Evolutionary conservation across 2,888 invertebrate genomes (phyloP).

Genomic region (Neocrepidodera transversa): DNA sequence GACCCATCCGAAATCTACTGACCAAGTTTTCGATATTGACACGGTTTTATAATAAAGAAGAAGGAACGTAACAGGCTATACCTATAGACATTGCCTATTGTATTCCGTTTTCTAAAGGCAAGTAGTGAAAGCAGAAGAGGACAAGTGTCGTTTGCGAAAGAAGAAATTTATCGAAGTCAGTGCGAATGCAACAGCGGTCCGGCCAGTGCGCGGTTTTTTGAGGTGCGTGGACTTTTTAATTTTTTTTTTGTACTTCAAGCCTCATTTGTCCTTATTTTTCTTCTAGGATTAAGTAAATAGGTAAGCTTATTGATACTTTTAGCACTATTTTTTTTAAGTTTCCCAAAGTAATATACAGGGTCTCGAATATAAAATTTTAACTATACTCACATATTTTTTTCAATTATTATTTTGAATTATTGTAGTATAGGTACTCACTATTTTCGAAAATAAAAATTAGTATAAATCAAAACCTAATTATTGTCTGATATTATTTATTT

Average conservation of each 20-base stretch:
- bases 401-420: no score
- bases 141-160: conserved; percentile 20
- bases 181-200: conserved; percentile 11
- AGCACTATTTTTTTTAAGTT: no score
- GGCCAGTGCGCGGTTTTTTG: conserved; percentile 3
- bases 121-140: conserved; percentile 18
- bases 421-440: no score
- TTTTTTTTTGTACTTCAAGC: neutral
- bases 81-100: neutral
- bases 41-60: neutral
- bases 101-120: conserved; percentile 4
- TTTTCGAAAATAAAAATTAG: no score
- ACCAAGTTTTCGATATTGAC: conserved; percentile 12
- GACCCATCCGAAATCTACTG: neutral
- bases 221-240: conserved; percentile 18
- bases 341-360: no score
- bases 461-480: no score
- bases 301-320: no score
- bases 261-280: neutral
- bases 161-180: conserved; percentile 17
- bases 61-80: conserved; percentile 15
- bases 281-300: conserved; percentile 4
- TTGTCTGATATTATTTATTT: no score
- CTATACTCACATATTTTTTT: no score
- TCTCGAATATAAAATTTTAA: no score